These are phyloP conservation scores for Aphaenogaster ashmeadi DNA, from an alignment of 1,140 invertebrate species.

Conservation along the genomic window DNA sequence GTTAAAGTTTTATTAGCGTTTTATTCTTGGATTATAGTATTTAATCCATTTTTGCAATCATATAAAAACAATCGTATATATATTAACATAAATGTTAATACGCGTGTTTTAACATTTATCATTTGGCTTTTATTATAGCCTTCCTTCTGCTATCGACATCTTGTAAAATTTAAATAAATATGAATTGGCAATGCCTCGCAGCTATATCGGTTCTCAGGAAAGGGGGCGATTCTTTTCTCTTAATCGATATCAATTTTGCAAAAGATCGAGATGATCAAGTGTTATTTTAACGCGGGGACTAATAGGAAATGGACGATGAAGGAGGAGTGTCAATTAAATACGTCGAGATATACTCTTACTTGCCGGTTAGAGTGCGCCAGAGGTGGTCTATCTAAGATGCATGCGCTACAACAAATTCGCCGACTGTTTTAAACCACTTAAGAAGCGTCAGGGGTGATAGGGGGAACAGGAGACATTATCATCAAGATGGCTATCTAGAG, in stretches of 20 bases:
- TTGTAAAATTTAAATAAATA: constrained; percentile 8
- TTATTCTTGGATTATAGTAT: constrained; percentile 5
- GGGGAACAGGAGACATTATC: constrained; percentile 41
- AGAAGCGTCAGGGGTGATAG: constrained; percentile 66
- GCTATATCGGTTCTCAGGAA: constrained; percentile 27
- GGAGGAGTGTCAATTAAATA: constrained; percentile 42
- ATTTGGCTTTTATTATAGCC: neutral
- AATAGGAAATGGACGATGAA: neutral
- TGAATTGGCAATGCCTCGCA: neutral
- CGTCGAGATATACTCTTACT: constrained; percentile 73
- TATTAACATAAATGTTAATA: neutral
- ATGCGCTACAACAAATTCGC: constrained; percentile 78
- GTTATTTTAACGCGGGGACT: constrained; percentile 9
- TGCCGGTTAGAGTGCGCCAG: constrained; percentile 76
- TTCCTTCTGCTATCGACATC: neutral
- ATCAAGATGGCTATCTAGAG: constrained; percentile 58
- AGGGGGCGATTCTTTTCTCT: neutral
- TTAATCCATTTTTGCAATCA: neutral
- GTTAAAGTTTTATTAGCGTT: neutral
- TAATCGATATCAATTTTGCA: neutral
- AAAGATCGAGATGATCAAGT: neutral
- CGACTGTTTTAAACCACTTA: constrained; percentile 74
- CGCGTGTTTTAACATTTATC: no score
- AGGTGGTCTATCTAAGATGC: constrained; percentile 75
- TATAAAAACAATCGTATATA: neutral